These are phyloP conservation scores for Spermophilus dauricus DNA, from an alignment of 2,113 vertebrate genomes.

Conservation along the genomic window DNA sequence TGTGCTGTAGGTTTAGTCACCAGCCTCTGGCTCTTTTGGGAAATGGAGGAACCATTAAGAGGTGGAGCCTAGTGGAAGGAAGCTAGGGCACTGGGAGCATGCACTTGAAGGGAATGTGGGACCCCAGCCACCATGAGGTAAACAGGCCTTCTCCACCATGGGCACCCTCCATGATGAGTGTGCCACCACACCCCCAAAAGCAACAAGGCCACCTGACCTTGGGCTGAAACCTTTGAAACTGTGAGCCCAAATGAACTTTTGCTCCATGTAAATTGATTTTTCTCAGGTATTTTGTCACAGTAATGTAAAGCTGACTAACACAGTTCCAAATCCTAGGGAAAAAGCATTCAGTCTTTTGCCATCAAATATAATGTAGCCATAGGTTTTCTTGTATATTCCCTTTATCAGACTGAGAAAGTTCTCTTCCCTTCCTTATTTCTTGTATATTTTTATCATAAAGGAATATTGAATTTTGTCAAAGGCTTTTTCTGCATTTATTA, in stretches of 20 bases:
- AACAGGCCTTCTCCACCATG: not conserved
- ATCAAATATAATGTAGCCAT: not conserved
- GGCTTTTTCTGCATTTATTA: not conserved
- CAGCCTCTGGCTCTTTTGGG: not conserved
- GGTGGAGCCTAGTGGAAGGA: not conserved
- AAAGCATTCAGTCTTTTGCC: not conserved
- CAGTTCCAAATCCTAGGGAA: not conserved
- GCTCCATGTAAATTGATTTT: not conserved
- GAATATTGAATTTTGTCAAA: not conserved
- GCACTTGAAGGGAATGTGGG: not conserved
- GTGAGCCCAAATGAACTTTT: not conserved
- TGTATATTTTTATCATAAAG: not conserved
- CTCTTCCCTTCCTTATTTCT: not conserved
- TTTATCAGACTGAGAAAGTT: not conserved
- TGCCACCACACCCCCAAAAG: not conserved
- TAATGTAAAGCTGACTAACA: not conserved
- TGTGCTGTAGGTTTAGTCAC: not conserved
- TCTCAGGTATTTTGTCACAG: not conserved
- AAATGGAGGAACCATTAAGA: not conserved
- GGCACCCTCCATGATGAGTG: not conserved
- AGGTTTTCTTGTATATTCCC: not conserved
- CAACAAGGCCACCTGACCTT: not conserved
- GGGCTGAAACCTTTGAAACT: no score
- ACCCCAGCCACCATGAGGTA: not conserved
- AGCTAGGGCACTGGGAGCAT: not conserved